Evolutionary conservation across 2,888 invertebrate species (phyloP), one percentile per base, ranked within the genome.

Genomic region (Mylabris sibirica): DNA sequence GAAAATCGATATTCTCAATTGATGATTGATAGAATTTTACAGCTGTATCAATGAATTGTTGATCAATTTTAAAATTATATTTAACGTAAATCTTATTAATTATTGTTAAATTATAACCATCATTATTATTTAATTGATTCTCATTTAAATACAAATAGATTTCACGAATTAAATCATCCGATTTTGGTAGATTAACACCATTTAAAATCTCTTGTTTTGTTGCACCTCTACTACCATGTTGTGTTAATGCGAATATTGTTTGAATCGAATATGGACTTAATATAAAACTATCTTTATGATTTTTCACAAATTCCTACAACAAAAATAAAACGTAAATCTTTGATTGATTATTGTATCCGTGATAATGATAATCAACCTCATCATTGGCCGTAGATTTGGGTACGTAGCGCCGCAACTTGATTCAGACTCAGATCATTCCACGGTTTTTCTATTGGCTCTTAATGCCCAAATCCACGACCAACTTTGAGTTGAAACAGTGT

Each of bases 41-140:
- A 0, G 93, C 89, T 49, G 90, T 83, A 8, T 86, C 84, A 74
- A 88, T 86, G 72, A 90, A 90, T 17, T 85, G 80, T 0, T 87
- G 78, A n/a, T 88, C 85, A 1, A 93, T 75, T 12, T 85, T 80
- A 62, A 89, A 87, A 1, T 86, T 86, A 6, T 80, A 57, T 74
- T 88, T 88, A 0, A 91, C 84, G 79, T 90, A 95, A 5, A 95
- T 85, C 74, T 90, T 91, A 68, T 84, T 84, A 6, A 84, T 83
- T 0, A 79, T 72, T 0, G 73, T 72, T 2, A 84, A 72, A 14
- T 72, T 76, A 57, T 77, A 67, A 4, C 74, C 64, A 5, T 76
- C 72, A 14, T 71, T 65, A 9, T 68, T 70, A 41, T 74, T 72
- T 5, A 81, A 68, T 26, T 70, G 57, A 17, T 78, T 74, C 35